phyloP scores from a whole-genome alignment of 1,140 invertebrate genomes.

The Oreohelix idahoensis region DNA sequence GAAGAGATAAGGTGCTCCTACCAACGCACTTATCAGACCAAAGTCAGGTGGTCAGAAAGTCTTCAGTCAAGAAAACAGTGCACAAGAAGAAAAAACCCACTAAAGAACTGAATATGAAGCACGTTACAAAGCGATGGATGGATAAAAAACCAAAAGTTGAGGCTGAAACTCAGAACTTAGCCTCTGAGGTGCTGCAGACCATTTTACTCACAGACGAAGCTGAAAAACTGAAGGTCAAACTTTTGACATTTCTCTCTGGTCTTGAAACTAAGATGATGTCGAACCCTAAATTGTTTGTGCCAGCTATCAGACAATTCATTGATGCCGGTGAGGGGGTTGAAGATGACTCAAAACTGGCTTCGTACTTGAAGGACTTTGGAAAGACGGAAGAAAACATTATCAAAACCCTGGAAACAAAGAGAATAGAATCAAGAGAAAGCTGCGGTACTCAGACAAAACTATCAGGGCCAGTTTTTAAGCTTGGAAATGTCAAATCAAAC shows the following conservation, averaged over 20 bases:
- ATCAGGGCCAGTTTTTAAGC: slow-evolving; percentile 1
- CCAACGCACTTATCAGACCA: background rate
- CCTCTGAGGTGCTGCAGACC: slow-evolving; percentile 11
- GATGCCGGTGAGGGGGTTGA: background rate
- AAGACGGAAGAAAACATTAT: slow-evolving; percentile 25
- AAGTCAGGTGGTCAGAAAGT: background rate
- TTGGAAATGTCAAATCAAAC: background rate
- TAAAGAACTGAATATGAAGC: slow-evolving; percentile 21
- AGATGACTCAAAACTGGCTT: background rate
- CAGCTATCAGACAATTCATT: background rate
- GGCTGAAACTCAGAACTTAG: slow-evolving; percentile 19
- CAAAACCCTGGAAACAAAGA: background rate
- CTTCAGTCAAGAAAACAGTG: background rate
- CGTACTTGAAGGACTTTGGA: slow-evolving; percentile 12
- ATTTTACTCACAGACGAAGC: slow-evolving; percentile 17
- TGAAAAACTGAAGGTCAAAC: slow-evolving; percentile 18
- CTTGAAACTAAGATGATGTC: slow-evolving; percentile 28
- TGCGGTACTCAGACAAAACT: slow-evolving; percentile 1
- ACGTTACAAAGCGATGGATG: slow-evolving; percentile 21
- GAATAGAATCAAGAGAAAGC: background rate
- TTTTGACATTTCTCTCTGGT: background rate
- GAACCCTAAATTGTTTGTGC: slow-evolving; percentile 26
- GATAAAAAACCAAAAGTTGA: slow-evolving; percentile 24
- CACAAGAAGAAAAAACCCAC: slow-evolving; percentile 3
- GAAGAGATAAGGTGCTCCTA: background rate